A percentile compares a stretch with the other conserved stretches of the same genome.
These are phyloP conservation scores for Grallaria varia DNA, from an alignment of 2,113 vertebrate species.

Conservation along the genomic window DNA sequence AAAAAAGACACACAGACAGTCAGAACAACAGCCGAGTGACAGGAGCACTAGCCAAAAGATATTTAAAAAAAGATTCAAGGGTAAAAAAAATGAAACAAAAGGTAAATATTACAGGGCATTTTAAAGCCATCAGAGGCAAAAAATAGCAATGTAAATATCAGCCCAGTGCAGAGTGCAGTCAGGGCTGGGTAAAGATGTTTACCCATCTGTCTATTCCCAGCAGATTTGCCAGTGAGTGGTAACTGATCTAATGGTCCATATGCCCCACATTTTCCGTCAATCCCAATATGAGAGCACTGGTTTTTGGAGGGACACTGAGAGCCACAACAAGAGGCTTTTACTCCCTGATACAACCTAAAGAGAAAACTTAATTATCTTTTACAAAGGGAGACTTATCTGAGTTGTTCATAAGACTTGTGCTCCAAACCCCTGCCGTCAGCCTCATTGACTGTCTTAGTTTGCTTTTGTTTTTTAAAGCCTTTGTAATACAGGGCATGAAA, in stretches of 20 bases:
- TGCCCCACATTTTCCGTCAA: background rate
- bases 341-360: background rate
- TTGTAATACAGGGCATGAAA: background rate
- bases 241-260: background rate
- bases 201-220: background rate
- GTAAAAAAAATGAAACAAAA: background rate
- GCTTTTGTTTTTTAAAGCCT: background rate
- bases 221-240: background rate
- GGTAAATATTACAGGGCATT: background rate
- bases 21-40: background rate
- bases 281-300: background rate
- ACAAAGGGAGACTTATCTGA: background rate
- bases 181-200: background rate
- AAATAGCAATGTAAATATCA: background rate
- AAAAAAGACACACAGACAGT: background rate
- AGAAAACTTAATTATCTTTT: background rate
- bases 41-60: background rate
- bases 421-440: background rate
- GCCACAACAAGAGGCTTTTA: background rate
- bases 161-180: background rate
- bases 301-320: background rate
- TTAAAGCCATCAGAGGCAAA: slow-evolving; percentile 3
- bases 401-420: background rate
- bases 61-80: background rate
- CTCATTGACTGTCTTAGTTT: background rate